These are phyloP conservation scores for Pentalonia nigronervosa DNA, from an alignment of 1,140 invertebrate genomes.

Conservation along the genomic window DNA sequence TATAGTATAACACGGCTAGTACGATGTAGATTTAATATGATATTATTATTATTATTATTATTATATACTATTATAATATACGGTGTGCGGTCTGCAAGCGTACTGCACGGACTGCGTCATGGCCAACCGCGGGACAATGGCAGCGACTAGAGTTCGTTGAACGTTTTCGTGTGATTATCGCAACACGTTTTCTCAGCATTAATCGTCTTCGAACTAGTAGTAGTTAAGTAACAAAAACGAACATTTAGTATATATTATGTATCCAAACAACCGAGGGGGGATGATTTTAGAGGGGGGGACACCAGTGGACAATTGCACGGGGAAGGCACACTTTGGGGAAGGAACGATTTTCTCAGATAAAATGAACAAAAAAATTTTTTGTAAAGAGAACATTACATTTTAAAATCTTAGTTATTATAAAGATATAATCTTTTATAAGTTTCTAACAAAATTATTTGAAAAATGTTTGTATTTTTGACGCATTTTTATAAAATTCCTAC, in stretches of 20 bases:
- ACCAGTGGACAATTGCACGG: no score
- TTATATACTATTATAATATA: no score
- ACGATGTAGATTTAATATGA: background rate
- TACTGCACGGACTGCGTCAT: background rate
- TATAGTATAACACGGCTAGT: background rate
- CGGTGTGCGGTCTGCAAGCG: background rate
- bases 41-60: background rate
- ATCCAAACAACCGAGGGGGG: background rate
- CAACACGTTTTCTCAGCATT: background rate
- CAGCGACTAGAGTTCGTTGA: slow-evolving; percentile 36
- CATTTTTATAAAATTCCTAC: no score
- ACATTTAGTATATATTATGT: background rate
- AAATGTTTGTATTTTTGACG: no score
- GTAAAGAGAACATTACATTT: no score
- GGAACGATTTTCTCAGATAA: no score
- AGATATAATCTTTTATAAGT: no score
- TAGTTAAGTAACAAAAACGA: background rate
- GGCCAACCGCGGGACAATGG: background rate
- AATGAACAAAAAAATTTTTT: no score
- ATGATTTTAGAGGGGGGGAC: no score
- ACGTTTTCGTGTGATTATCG: slow-evolving; percentile 25
- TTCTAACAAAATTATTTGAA: no score
- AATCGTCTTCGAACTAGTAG: background rate
- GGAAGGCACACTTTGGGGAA: no score
- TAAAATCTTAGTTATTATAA: no score